Evolutionary conservation across 2,888 invertebrate genomes (phyloP).

Genomic region (Tiliacea citrago): DNA sequence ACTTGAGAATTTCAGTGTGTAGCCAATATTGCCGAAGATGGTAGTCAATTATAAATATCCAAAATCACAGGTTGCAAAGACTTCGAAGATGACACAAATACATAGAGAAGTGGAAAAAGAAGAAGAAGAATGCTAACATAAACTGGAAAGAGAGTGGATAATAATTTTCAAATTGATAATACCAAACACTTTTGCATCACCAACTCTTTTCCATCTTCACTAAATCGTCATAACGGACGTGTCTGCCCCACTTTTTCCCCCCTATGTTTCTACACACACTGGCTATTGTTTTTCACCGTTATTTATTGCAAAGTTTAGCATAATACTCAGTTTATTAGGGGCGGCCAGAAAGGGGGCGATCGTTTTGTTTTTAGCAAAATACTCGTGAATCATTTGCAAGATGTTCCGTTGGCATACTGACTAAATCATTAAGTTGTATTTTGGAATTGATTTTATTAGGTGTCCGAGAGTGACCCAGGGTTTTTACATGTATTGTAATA

Average conservation of each 20-base stretch:
- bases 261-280: slow-evolving; percentile 55
- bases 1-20: not conserved
- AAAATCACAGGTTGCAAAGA: not conserved
- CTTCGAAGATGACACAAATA: not conserved
- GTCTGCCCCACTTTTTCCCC: slow-evolving; percentile 12
- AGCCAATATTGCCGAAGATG: not conserved
- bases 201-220: not conserved
- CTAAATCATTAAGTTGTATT: slow-evolving; percentile 45
- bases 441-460: not conserved
- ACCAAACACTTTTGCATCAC: no score
- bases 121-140: not conserved
- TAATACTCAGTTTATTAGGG: slow-evolving; percentile 66
- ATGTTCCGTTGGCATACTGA: slow-evolving; percentile 28
- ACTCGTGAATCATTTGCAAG: slow-evolving; percentile 62
- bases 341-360: slow-evolving; percentile 49
- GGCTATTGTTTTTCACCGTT: slow-evolving; percentile 68
- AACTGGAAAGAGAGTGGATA: not conserved
- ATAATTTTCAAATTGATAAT: no score
- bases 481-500: no score
- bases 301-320: slow-evolving; percentile 70
- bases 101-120: not conserved
- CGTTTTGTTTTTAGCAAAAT: slow-evolving; percentile 61
- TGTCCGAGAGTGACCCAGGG: not conserved
- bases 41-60: not conserved
- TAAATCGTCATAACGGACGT: slow-evolving; percentile 7